These are phyloP conservation scores for Drosophila eugracilis DNA, from an alignment of 1,140 invertebrate species.

Conservation along the genomic window DNA sequence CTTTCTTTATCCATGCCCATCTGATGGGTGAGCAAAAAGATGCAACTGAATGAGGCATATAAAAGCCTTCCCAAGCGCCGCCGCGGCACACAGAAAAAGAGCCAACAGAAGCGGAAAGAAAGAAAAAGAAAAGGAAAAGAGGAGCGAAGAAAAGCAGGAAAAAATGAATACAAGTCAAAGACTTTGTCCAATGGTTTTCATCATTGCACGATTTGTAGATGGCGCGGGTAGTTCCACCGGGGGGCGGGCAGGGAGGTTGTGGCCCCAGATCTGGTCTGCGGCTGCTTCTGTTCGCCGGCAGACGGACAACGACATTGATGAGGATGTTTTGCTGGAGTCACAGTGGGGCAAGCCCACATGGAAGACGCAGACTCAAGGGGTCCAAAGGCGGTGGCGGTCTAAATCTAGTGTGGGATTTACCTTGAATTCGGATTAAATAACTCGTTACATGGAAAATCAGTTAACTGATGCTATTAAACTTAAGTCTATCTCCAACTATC, in stretches of 20 bases:
- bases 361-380: neutral
- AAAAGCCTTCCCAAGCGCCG: slow-evolving; percentile 60
- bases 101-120: slow-evolving; percentile 28
- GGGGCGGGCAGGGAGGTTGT: neutral
- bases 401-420: neutral
- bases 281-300: slow-evolving; percentile 33
- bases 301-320: slow-evolving; percentile 74
- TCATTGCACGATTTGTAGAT: slow-evolving; percentile 78
- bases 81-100: slow-evolving; percentile 43
- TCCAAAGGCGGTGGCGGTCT: neutral
- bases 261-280: slow-evolving; percentile 50
- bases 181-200: slow-evolving; percentile 81
- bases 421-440: neutral
- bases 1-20: neutral
- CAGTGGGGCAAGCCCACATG: slow-evolving; percentile 50
- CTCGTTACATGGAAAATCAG: neutral
- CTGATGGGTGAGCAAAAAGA: slow-evolving; percentile 49
- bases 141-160: slow-evolving; percentile 64
- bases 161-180: slow-evolving; percentile 82
- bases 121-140: slow-evolving; percentile 45
- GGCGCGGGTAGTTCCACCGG: slow-evolving; percentile 25
- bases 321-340: slow-evolving; percentile 62
- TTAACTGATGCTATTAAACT: neutral
- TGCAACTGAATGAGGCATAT: slow-evolving; percentile 64
- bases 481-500: neutral